Evolutionary conservation across 1,140 invertebrate genomes (phyloP), one percentile per base, ranked within the genome.

Genomic region (Camponotus pennsylvanicus): DNA sequence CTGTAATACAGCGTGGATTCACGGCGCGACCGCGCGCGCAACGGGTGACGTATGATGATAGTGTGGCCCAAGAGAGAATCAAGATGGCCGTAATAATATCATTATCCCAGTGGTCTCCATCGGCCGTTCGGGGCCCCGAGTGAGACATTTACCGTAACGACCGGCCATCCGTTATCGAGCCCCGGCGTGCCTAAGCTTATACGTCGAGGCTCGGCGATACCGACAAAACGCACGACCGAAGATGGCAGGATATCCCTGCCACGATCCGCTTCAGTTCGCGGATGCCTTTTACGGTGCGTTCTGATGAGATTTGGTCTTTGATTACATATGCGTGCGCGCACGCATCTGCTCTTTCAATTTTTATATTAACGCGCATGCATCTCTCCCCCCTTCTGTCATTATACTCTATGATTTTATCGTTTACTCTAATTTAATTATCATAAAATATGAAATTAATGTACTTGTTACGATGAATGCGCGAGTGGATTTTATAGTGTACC

Each of bases 41-140:
- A 90, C 90, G 90, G 89, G 91, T 93, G 93, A 93, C 93, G 92
- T 93, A 93, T 93, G 93, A 93, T 93, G 93, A 93, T 93, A 93
- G 93, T 89, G 86, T 88, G 82, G 85, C 87, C 92, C 88, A 87
- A 86, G 92, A 90, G 92, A 89, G 92, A 93, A 93, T 93, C 92
- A 93, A 93, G 92, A 93, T 93, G 93, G 90, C 91, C 90, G 92
- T 93, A 93, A 93, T 93, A 93, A 93, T 93, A 93, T 93, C 93
- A 93, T 93, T 93, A 93, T 92, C 92, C 87, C 92, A 89, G 92
- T 90, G 91, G 89, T 91, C 85, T 89, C 83, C 88, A 82, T 90
- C 88, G 86, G 86, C 70, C 76, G 86, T 89, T 80, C 87, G 79
- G 71, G 67, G 87, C 87, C 89, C 61, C 87, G 90, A 92, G 91